Conservation (phyloP, 2,888 invertebrate species). For the Thymelicus sylvestris region DNA sequence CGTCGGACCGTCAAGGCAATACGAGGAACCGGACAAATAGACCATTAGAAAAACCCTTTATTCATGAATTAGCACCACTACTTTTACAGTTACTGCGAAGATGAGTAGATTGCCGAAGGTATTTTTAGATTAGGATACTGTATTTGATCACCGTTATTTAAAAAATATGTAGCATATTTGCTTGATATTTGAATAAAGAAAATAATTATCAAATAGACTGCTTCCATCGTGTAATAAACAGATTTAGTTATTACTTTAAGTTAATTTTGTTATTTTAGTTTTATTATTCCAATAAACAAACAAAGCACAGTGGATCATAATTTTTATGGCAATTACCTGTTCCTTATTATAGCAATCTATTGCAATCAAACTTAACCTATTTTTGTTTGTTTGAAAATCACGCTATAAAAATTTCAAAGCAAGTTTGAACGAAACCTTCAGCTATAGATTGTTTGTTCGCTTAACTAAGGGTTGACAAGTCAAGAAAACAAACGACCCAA, state of each 20-base stretch:
- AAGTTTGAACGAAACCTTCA: too few species aligned
- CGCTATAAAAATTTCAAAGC: too few species aligned
- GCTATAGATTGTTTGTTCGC: too few species aligned
- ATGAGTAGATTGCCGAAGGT: slow-evolving; percentile 31
- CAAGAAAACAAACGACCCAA: too few species aligned
- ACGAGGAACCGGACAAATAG: slow-evolving; percentile 23
- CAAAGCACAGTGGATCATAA: neutral
- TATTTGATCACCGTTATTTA: slow-evolving; percentile 33
- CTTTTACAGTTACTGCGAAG: slow-evolving; percentile 29
- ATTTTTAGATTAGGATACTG: slow-evolving; percentile 18
- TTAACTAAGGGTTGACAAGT: too few species aligned
- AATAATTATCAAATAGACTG: slow-evolving; percentile 1
- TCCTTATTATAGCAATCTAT: too few species aligned
- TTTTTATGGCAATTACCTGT: too few species aligned
- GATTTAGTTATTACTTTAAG: neutral
- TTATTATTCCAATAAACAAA: neutral
- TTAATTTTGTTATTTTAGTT: neutral
- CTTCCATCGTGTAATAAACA: neutral
- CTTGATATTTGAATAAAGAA: slow-evolving; percentile 2
- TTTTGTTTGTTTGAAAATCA: too few species aligned
- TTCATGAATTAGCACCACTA: slow-evolving; percentile 32
- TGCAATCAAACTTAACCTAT: too few species aligned
- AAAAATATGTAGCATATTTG: neutral
- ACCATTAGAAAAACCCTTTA: slow-evolving; percentile 22
- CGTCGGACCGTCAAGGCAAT: neutral